phyloP scores from a whole-genome alignment of 2,797 vertebrate species.

The Eupleurogrammus muticus region DNA sequence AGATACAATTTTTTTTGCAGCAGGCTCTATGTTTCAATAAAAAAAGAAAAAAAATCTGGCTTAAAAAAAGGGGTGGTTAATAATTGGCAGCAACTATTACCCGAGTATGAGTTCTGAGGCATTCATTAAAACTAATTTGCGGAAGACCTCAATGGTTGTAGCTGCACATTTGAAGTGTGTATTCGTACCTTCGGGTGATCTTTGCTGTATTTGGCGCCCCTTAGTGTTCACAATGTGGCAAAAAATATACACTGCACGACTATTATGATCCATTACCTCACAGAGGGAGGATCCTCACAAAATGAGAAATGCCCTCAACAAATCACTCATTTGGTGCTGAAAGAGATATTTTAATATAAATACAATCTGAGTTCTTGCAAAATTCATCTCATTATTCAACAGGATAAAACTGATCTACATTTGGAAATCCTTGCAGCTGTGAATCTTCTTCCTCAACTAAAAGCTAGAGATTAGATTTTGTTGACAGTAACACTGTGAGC shows the following conservation, averaged over 20 bases:
- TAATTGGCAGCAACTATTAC: not conserved
- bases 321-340: too few relatives aligned
- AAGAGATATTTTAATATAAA: too few relatives aligned
- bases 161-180: not conserved
- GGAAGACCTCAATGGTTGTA: not conserved
- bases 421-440: not conserved
- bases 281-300: not conserved
- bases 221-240: constrained; percentile 22
- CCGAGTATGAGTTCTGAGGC: not conserved
- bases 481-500: not conserved
- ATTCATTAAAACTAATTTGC: not conserved
- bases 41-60: too few relatives aligned
- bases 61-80: not conserved
- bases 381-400: not conserved
- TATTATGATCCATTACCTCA: too few relatives aligned
- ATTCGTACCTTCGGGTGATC: not conserved
- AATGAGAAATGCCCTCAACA: too few relatives aligned
- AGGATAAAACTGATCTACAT: not conserved
- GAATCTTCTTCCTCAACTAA: rapidly evolving
- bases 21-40: not conserved
- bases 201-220: constrained; percentile 51
- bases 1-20: not conserved
- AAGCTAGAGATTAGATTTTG: not conserved
- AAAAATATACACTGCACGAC: not conserved
- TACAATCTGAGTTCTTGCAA: not conserved